phyloP scores from a whole-genome alignment of 2,797 vertebrate genomes.

The Centropyge bicolor region DNA sequence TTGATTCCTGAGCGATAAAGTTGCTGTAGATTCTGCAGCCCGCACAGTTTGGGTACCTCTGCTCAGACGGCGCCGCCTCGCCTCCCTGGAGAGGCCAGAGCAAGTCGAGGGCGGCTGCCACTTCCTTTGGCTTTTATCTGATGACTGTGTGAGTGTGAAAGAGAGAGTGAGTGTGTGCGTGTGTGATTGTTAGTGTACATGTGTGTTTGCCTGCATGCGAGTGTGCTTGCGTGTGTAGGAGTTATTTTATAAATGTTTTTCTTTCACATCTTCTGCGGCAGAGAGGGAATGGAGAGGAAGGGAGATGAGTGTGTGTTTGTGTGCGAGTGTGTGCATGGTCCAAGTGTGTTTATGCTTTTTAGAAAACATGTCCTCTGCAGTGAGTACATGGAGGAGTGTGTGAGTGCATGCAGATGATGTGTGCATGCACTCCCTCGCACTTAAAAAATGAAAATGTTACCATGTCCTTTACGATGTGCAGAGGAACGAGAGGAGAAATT shows the following conservation, averaged over 20 bases:
- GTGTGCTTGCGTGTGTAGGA: slow-evolving; percentile 49
- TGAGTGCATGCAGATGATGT: neutral
- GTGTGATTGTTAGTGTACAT: slow-evolving; percentile 40
- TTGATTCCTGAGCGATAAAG: slow-evolving; percentile 63
- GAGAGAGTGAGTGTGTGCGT: slow-evolving; percentile 22
- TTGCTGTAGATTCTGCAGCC: slow-evolving; percentile 53
- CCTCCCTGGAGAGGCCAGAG: slow-evolving; percentile 76
- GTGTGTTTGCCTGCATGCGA: slow-evolving; percentile 31
- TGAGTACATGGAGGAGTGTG: slow-evolving; percentile 5
- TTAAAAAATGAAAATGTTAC: slow-evolving; percentile 40
- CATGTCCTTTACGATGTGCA: slow-evolving; percentile 11
- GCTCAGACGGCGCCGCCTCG: slow-evolving; percentile 75
- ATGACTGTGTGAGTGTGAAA: slow-evolving; percentile 69
- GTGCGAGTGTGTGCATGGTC: neutral
- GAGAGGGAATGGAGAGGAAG: slow-evolving; percentile 47
- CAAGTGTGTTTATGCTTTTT: slow-evolving; percentile 17
- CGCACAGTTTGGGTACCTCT: slow-evolving; percentile 66
- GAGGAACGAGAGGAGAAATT: neutral
- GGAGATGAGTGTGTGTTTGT: slow-evolving; percentile 22
- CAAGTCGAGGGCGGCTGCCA: slow-evolving; percentile 78
- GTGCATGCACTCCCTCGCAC: neutral
- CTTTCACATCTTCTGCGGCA: slow-evolving; percentile 51
- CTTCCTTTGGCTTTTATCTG: slow-evolving; percentile 81
- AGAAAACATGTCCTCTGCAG: slow-evolving; percentile 26
- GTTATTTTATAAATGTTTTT: slow-evolving; percentile 67